These are phyloP conservation scores for Leuciscus idus DNA, from an alignment of 2,113 vertebrate genomes.

Conservation along the genomic window DNA sequence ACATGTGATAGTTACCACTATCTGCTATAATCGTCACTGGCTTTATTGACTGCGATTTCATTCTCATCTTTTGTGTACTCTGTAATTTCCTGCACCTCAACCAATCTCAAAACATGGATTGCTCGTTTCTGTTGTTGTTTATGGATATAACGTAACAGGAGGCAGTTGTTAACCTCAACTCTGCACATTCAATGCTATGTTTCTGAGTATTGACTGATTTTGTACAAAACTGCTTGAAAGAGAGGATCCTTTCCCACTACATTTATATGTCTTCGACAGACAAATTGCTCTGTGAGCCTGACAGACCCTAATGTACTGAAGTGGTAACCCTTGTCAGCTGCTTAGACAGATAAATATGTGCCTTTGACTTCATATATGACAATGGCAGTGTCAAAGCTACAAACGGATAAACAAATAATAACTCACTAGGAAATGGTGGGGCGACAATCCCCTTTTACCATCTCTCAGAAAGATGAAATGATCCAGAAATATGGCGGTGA, in stretches of 20 bases:
- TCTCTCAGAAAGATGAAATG: slow-evolving; percentile 24
- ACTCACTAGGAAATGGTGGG: slow-evolving; percentile 35
- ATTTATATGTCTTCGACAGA: slow-evolving; percentile 24
- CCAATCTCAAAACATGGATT: slow-evolving; percentile 43
- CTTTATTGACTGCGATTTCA: slow-evolving; percentile 94
- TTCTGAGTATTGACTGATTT: slow-evolving; percentile 47
- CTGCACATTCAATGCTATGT: slow-evolving; percentile 30
- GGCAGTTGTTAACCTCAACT: slow-evolving; percentile 59
- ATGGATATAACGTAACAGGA: slow-evolving; percentile 51
- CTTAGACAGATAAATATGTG: slow-evolving; percentile 52
- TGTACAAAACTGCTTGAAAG: slow-evolving; percentile 40
- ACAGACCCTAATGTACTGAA: slow-evolving; percentile 65
- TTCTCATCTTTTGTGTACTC: slow-evolving; percentile 96
- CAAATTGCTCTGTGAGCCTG: slow-evolving; percentile 16
- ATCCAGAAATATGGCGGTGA: slow-evolving; percentile 27
- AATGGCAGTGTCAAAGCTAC: slow-evolving; percentile 43
- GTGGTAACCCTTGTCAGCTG: slow-evolving; percentile 41
- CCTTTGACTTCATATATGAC: slow-evolving; percentile 51
- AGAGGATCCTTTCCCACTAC: slow-evolving; percentile 36
- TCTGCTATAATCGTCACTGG: slow-evolving; percentile 93
- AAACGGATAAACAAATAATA: slow-evolving; percentile 38
- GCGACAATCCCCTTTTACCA: slow-evolving; percentile 1
- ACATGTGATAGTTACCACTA: slow-evolving; percentile 89
- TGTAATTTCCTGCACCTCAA: slow-evolving; percentile 84
- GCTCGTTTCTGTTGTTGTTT: slow-evolving; percentile 53